Evolutionary conservation across 2,888 invertebrate genomes (phyloP).

Genomic region (Acheta domesticus): DNA sequence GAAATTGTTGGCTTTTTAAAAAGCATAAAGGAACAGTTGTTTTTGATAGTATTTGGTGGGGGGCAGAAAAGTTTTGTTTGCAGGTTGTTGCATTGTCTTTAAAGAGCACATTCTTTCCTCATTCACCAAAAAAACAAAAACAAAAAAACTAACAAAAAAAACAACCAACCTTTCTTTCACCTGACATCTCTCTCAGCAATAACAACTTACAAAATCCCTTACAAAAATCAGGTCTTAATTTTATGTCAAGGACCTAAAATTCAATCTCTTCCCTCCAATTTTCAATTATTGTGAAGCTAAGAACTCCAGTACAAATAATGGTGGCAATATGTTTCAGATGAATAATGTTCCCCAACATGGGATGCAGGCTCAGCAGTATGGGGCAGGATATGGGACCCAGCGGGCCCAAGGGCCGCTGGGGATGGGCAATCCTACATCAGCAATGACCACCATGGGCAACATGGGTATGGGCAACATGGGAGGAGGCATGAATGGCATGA

Average conservation of each 20-base stretch:
- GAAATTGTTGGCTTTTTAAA: too few species aligned
- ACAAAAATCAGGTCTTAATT: too few species aligned
- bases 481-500: constrained; percentile 58
- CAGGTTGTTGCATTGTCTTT: background rate
- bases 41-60: too few species aligned
- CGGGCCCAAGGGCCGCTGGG: constrained; percentile 55
- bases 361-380: constrained; percentile 62
- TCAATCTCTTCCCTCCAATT: too few species aligned
- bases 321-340: constrained; percentile 51
- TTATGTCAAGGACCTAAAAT: too few species aligned
- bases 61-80: background rate
- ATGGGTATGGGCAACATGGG: constrained; percentile 43
- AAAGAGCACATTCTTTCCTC: background rate
- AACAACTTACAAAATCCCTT: too few species aligned
- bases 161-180: background rate
- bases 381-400: constrained; percentile 56
- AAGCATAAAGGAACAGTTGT: too few species aligned
- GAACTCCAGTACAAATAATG: background rate
- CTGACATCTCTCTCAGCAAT: too few species aligned
- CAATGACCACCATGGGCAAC: constrained; percentile 55
- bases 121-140: background rate
- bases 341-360: constrained; percentile 57
- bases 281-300: too few species aligned
- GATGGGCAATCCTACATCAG: constrained; percentile 49
- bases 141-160: too few species aligned